Percentiles rank a stretch among this genome's conserved stretches.
These are phyloP conservation scores for Trichechus manatus DNA, from an alignment of 2,113 vertebrate species.

Conservation along the genomic window DNA sequence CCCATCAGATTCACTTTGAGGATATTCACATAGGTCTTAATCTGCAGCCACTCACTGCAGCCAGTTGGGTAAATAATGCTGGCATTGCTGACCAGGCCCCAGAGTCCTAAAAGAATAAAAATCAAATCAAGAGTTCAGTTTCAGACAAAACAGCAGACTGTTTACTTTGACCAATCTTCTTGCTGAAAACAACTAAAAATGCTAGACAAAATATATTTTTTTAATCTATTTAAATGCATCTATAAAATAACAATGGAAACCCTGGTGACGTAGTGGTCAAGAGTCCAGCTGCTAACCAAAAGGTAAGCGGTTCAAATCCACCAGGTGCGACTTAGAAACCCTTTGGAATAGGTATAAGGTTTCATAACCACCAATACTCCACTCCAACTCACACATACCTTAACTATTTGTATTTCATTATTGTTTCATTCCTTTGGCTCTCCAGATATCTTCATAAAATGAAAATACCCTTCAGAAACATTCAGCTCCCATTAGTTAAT, in stretches of 20 bases:
- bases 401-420: not conserved
- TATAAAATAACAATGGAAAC: not conserved
- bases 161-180: not conserved
- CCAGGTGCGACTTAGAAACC: too few species aligned
- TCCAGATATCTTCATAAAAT: constrained; percentile 31
- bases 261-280: too few species aligned
- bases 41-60: constrained; percentile 28
- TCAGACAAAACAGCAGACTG: not conserved
- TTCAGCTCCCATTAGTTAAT: not conserved
- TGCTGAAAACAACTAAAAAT: constrained; percentile 46
- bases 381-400: not conserved
- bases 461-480: not conserved
- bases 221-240: not conserved
- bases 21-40: not conserved
- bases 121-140: not conserved
- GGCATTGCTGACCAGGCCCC: constrained; percentile 74
- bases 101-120: constrained; percentile 68
- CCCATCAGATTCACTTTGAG: constrained; percentile 86
- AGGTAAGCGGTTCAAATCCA: too few species aligned
- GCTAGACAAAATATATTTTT: constrained; percentile 32
- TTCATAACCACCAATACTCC: not conserved
- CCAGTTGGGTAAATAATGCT: not conserved
- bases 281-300: too few species aligned
- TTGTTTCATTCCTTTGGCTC: not conserved
- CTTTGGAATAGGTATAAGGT: not conserved